Percentiles rank a stretch among this genome's conserved stretches.
phyloP scores from a whole-genome alignment of 2,888 invertebrate species.

The Athetis lepigone region DNA sequence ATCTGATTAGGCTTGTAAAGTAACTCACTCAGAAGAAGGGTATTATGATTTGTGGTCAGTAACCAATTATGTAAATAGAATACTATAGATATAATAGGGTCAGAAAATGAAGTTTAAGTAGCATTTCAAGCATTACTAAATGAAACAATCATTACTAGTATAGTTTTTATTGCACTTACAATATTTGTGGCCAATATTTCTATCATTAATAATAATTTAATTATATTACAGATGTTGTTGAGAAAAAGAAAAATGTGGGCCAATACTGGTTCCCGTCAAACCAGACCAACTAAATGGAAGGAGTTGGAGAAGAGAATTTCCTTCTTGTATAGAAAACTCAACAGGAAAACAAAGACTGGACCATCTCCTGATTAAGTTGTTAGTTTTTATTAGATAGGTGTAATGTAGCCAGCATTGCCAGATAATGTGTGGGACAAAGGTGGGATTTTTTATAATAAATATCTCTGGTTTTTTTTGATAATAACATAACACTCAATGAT shows the following conservation, averaged over 20 bases:
- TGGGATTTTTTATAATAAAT: no score
- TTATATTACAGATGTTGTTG: slow-evolving; percentile 87
- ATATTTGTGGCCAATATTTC: background rate
- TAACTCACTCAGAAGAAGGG: no score
- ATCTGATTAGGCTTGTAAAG: background rate
- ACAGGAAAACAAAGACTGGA: slow-evolving; percentile 94
- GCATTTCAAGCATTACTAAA: no score
- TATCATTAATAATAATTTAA: background rate
- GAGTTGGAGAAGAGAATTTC: slow-evolving; percentile 93
- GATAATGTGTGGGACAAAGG: no score
- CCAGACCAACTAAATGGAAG: slow-evolving; percentile 95
- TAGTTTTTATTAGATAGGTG: slow-evolving; percentile 32
- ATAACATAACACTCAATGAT: no score
- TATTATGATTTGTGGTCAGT: no score
- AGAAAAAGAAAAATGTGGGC: slow-evolving; percentile 93
- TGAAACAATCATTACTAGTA: background rate
- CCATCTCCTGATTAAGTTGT: slow-evolving; percentile 78
- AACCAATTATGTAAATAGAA: no score
- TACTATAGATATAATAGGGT: no score
- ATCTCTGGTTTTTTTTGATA: no score
- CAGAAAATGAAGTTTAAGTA: background rate
- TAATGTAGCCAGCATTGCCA: no score
- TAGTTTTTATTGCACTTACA: slow-evolving; percentile 11
- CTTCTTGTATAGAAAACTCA: slow-evolving; percentile 94
- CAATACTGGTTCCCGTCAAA: slow-evolving; percentile 89